Base-by-base conservation (phyloP, 2,888 invertebrate species). In the Cantharis flavilabris region DNA sequence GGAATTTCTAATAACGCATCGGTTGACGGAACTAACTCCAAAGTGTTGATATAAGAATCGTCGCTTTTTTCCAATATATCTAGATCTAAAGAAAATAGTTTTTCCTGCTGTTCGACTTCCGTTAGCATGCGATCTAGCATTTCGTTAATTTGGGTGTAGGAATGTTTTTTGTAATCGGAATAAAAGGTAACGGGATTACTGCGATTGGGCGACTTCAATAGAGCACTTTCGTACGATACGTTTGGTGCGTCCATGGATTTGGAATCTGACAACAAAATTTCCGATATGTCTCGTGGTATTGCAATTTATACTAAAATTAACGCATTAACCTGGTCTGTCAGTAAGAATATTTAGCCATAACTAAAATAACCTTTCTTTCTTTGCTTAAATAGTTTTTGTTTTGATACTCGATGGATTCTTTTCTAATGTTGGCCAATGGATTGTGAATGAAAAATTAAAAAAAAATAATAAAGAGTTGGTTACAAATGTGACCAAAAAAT, bases 1-100 rank as follows among this genome's bases (percentile, higher is more conserved):
- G 89, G 88, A 33, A 89, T 86, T 83, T 89, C 89, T 28, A 89
- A 86, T 2, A 88, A 64, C 69, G 89, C 89, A 76, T 88, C 87
- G 0, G 86, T 85, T 16, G 87, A 86, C 3, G 89, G 89, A 4
- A 85, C 75, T 16, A 89, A 79, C 79, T 88, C 87, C 69, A 89
- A 82, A 9, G 85, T 86, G 73, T 88, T 88, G 7, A 88, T 79
- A 79, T 86, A 88, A 13, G 81, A 80, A 3, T 79, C 74, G 14
- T 76, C 76, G 16, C n/a, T 70, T 14, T 83, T 83, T 71, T 86
- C 86, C 69, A 86, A 67, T 63, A 86, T 76, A 75, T 86, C 86
- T 62, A 87, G 80, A 80, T 88, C 87, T 76, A 87, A 82, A 62
- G 84, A 82, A 71, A 87, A 85, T 13, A 88, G 71, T 76, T 86